Evolutionary conservation across 1,140 invertebrate species (phyloP), one percentile per base, ranked within the genome.

Genomic region (Cardiocondyla obscurior): DNA sequence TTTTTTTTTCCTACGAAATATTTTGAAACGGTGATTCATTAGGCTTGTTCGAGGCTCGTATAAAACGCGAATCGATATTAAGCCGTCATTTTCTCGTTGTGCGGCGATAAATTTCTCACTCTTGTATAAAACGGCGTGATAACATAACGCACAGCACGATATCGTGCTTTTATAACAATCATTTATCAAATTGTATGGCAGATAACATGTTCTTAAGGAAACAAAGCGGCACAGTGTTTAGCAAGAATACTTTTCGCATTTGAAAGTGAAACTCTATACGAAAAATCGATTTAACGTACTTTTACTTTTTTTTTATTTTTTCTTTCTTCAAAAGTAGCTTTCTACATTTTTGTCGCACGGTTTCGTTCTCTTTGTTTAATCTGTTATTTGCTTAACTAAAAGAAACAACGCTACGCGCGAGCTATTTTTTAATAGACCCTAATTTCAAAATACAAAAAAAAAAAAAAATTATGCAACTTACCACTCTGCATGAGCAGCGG

Each of bases 101-200:
- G 12, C 64, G 19, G 8, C 5, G 42, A 28, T 73, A 55, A 58
- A 57, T 42, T 60, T n/a, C 16, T 74, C 22, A 74, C 42, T 25
- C 42, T 60, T 14, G 33, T 28, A 39, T 16, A 39, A 67, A n/a
- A 14, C 55, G 16, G 14, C 3, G 33, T 49, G 22, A 55, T 74
- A 30, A 60, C 28, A 22, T 22, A 53, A 72, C 64, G 5, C 16
- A 46, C 8, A n/a, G n/a, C n/a, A 12, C 44, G 58, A 19, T 30
- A 67, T 49, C 49, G 14, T 25, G 19, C 44, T 72, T 39, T 72
- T 72, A 36, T 39, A 39, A 72, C 57, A 55, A 72, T 72, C 14
- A 55, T 39, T 72, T 57, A 36, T 72, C 33, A 55, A 67, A 22
- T 62, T 10, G 16, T 14, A 22, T 39, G 8, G 2, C 19, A 7